Conservation (phyloP, 2,113 vertebrate species). For the Tetrao urogallus region DNA sequence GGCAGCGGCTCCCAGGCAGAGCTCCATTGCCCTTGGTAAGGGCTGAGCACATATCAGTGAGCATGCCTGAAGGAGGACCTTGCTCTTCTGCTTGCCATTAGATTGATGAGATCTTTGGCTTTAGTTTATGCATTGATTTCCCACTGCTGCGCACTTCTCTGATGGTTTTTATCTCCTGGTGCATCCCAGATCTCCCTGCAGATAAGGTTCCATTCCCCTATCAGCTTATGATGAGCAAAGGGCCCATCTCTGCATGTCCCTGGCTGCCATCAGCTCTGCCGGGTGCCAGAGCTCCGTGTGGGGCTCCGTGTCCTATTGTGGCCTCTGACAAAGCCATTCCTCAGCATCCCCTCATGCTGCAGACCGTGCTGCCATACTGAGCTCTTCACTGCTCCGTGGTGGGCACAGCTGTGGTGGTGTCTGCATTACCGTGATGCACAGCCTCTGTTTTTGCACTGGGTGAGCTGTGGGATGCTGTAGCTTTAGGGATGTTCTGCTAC, state of each 20-base stretch:
- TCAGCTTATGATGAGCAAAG: background rate
- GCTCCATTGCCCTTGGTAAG: background rate
- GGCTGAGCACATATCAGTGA: background rate
- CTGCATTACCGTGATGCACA: background rate
- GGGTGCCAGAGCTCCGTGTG: accelerated
- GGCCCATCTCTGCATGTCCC: background rate
- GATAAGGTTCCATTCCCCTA: background rate
- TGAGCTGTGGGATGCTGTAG: background rate
- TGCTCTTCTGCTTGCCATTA: background rate
- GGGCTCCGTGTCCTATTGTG: background rate
- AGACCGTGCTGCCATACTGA: background rate
- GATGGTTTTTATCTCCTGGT: background rate
- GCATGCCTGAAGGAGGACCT: background rate
- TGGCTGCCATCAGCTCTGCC: accelerated
- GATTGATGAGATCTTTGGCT: background rate
- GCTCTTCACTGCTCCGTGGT: background rate
- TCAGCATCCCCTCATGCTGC: background rate
- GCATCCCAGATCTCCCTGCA: background rate
- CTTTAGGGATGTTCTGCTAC: background rate
- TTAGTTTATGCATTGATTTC: background rate
- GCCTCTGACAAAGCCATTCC: background rate
- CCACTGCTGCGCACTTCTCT: accelerated
- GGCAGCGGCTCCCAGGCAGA: background rate
- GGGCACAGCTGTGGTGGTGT: background rate
- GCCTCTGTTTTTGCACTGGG: background rate